Percentiles rank a stretch among this genome's conserved stretches.
These are phyloP conservation scores for Tragelaphus buxtoni DNA, from an alignment of 2,113 vertebrate genomes.

Conservation along the genomic window DNA sequence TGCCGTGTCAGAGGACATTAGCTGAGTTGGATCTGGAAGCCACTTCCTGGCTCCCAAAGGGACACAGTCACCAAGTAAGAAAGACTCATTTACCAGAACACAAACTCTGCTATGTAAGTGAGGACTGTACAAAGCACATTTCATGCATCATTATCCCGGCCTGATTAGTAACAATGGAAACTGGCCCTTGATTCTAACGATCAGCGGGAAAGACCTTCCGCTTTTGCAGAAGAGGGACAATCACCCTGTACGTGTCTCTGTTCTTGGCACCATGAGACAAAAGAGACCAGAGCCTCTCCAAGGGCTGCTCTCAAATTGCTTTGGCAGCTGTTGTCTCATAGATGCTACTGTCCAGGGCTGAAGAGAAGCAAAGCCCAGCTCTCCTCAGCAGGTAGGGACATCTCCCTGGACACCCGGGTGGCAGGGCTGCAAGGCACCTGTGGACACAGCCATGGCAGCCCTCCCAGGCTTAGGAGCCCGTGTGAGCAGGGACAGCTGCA, in stretches of 20 bases:
- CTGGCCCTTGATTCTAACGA: not conserved
- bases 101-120: not conserved
- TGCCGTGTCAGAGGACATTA: constrained; percentile 26
- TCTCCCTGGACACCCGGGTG: not conserved
- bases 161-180: constrained; percentile 1
- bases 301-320: not conserved
- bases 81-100: not conserved
- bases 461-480: no score
- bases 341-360: not conserved
- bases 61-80: not conserved
- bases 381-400: not conserved
- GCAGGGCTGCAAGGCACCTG: not conserved
- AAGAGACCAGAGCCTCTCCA: not conserved
- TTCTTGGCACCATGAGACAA: not conserved
- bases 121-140: not conserved
- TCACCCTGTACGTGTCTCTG: not conserved
- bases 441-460: rapidly evolving
- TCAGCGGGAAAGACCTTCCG: not conserved
- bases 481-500: not conserved
- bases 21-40: not conserved
- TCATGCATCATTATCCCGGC: not conserved
- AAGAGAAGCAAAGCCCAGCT: not conserved
- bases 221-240: not conserved
- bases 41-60: constrained; percentile 2
- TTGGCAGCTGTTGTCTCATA: not conserved